Evolutionary conservation across 2,113 vertebrate genomes (phyloP).

Genomic region (Hippocampus guttulatus): DNA sequence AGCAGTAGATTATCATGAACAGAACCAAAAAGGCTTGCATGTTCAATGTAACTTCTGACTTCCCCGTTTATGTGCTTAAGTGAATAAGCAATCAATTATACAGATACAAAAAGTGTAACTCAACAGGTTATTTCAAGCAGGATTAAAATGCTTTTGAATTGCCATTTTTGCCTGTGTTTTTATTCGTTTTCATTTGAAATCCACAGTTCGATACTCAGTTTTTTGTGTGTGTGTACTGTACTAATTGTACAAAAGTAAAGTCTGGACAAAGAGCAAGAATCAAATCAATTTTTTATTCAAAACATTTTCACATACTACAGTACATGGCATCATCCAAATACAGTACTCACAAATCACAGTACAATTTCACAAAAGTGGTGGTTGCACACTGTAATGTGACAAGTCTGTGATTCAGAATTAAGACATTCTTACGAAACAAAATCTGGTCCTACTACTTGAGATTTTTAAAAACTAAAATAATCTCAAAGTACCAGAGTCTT

Average conservation of each 20-base stretch:
- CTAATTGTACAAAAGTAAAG: constrained; percentile 10
- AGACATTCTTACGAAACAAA: background rate
- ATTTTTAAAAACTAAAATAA: background rate
- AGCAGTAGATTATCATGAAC: constrained; percentile 18
- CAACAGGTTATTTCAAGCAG: background rate
- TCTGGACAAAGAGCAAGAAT: constrained; percentile 18
- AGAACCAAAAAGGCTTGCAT: background rate
- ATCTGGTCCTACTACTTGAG: background rate
- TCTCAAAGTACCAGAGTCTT: background rate
- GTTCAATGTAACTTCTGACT: background rate
- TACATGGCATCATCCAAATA: background rate
- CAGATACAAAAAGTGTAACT: background rate
- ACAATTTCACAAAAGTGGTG: constrained; percentile 20
- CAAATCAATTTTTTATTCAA: constrained; percentile 35
- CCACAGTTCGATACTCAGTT: too few relatives aligned
- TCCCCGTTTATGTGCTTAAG: background rate
- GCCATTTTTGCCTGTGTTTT: too few relatives aligned
- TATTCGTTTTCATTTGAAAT: background rate
- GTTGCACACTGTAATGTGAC: constrained; percentile 22
- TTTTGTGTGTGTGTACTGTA: too few relatives aligned
- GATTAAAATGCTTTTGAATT: background rate
- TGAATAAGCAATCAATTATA: too few relatives aligned
- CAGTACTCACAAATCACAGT: constrained; percentile 26
- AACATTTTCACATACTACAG: background rate
- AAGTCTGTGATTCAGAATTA: constrained; percentile 10